These are phyloP conservation scores for Mythimna pallens DNA, from an alignment of 2,888 invertebrate species.

Conservation along the genomic window DNA sequence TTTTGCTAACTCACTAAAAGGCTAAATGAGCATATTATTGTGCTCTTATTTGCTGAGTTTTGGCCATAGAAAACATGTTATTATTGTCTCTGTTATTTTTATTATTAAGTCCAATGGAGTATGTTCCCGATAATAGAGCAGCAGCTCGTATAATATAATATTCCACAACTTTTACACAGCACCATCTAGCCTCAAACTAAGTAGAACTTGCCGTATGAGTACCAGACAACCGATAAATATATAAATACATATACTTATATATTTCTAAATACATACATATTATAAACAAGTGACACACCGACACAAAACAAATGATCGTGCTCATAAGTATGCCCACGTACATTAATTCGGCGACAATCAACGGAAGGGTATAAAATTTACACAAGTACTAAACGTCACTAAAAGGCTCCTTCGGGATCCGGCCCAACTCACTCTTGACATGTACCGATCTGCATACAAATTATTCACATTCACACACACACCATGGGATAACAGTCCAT, in stretches of 20 bases:
- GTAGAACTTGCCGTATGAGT: no score
- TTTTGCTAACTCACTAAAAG: neutral
- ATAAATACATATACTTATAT: no score
- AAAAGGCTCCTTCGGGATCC: constrained; percentile 65
- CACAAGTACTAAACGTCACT: constrained; percentile 71
- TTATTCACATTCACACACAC: constrained; percentile 62
- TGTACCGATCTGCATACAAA: constrained; percentile 72
- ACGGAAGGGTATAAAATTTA: constrained; percentile 70
- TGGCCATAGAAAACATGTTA: neutral
- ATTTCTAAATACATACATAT: no score
- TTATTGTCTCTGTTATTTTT: neutral
- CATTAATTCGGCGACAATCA: constrained; percentile 64
- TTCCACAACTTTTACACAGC: no score
- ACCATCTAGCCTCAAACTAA: no score
- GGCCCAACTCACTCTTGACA: constrained; percentile 72
- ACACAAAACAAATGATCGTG: no score
- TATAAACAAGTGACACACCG: no score
- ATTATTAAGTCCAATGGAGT: neutral
- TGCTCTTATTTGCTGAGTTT: neutral
- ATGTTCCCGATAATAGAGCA: no score
- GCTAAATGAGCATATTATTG: neutral
- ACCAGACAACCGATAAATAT: no score
- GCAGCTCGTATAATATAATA: no score
- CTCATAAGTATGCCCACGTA: constrained; percentile 24
- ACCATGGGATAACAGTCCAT: constrained; percentile 42